These are phyloP conservation scores for Mergus octosetaceus DNA, from an alignment of 2,797 vertebrate species.

Conservation along the genomic window DNA sequence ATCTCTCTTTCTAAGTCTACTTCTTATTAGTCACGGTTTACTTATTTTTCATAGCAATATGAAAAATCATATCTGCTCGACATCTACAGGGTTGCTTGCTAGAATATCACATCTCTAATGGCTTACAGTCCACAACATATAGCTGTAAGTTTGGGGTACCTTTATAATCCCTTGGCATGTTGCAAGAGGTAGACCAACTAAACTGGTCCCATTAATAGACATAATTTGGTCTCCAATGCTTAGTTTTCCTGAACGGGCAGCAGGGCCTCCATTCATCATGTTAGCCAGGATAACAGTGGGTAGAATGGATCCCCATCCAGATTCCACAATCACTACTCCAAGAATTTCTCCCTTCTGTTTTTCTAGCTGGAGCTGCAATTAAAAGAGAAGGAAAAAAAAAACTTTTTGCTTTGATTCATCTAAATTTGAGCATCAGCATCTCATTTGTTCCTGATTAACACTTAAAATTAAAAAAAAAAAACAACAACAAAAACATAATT, in stretches of 20 bases:
- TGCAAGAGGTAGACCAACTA: constrained; percentile 96
- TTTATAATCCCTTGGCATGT: constrained; percentile 99
- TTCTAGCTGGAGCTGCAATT: constrained; percentile 91
- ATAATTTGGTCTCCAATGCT: constrained; percentile 99
- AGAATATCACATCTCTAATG: not conserved
- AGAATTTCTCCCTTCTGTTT: constrained; percentile 98
- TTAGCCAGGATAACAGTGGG: constrained; percentile 98
- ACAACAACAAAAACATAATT: too few relatives aligned
- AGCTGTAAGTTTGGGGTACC: constrained; percentile 77
- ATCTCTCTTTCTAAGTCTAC: not conserved
- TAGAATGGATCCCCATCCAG: constrained; percentile 98
- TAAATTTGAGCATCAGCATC: not conserved
- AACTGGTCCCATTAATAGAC: constrained; percentile 99
- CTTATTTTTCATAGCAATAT: not conserved
- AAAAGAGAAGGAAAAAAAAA: not conserved
- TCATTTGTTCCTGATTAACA: not conserved
- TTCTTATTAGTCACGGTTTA: not conserved
- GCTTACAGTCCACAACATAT: not conserved
- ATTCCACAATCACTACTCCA: constrained; percentile 98
- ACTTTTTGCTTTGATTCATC: not conserved
- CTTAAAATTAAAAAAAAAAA: not conserved
- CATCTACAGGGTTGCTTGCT: not conserved
- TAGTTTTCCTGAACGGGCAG: constrained; percentile 95
- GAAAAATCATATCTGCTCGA: not conserved
- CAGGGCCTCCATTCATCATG: constrained; percentile 98